Evolutionary conservation across 1,140 invertebrate genomes (phyloP), one percentile per base, ranked within the genome.

Genomic region (Lepidurus apus): DNA sequence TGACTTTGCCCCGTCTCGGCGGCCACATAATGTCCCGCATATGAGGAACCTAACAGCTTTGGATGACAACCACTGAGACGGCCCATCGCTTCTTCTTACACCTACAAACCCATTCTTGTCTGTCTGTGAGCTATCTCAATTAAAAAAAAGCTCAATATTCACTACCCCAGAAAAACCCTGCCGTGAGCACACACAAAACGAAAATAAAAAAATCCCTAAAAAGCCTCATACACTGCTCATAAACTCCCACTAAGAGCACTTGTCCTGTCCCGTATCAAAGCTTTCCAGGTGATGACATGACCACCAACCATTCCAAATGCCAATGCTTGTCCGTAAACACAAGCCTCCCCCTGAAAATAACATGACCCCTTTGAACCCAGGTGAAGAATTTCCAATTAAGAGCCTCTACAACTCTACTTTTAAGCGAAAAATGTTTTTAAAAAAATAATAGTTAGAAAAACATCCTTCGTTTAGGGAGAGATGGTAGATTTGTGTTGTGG

Each of bases 11-110:
- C 53, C 21, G 53, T 65, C 53, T 65, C 53, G 53, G 53, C 53
- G 53, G 21, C 53, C 53, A 65, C 53, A 65, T 65, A 65, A 65
- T 65, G 53, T 65, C 53, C 53, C 53, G 53, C 53, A 65, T 65
- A 65, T 65, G 53, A 65, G 21, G 53, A 65, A 65, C 53, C 53
- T 65, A 65, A 65, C 53, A 13, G 53, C 53, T 65, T 65, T 65
- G 53, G 53, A 65, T 65, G 53, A 65, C 17, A 65, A 65, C 53
- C 53, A 65, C 53, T n/a, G 53, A 65, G 53, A 21, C 53, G 10
- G 21, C 53, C 53, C 53, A 65, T 65, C 53, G 21, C 53, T 65
- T 65, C 17, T 21, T 47, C 53, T n/a, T 21, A 65, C 53, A 65
- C 53, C 8, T 7, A 65, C 53, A 65, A 47, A 65, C 21, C 53